These are phyloP conservation scores for Sialis fuliginosa DNA, from an alignment of 2,888 invertebrate species.

Conservation along the genomic window DNA sequence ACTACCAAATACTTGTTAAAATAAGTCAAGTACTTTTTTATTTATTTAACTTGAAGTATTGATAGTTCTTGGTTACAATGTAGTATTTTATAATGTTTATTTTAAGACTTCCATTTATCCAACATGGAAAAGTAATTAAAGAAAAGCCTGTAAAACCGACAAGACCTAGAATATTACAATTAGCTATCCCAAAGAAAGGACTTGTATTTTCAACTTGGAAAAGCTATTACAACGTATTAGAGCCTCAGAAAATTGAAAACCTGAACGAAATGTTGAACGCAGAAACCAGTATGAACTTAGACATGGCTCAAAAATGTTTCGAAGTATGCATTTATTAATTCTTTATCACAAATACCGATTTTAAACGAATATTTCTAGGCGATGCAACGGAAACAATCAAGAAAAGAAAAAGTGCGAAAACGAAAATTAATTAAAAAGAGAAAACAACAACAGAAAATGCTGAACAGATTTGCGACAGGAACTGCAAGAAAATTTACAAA, in stretches of 20 bases:
- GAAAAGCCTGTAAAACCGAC: neutral
- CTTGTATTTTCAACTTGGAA: neutral
- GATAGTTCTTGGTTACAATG: too few species aligned
- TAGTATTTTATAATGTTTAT: neutral
- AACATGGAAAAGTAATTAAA: neutral
- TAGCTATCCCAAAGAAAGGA: constrained; percentile 14
- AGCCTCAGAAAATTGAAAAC: neutral
- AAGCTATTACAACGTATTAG: neutral
- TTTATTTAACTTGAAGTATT: too few species aligned
- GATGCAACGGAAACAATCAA: neutral
- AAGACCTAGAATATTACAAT: constrained; percentile 17
- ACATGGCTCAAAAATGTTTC: neutral
- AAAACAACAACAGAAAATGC: neutral
- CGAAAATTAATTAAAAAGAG: too few species aligned
- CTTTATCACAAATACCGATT: neutral
- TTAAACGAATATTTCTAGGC: neutral
- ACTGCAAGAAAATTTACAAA: neutral
- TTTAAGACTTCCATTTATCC: neutral
- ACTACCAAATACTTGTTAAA: too few species aligned
- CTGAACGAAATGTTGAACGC: neutral
- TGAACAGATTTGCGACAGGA: neutral
- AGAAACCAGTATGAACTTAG: neutral
- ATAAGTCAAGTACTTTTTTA: too few species aligned
- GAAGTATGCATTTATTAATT: neutral
- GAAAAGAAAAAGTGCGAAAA: neutral